A percentile compares a stretch with the other conserved stretches of the same genome.
Conservation (phyloP, 2,888 invertebrate genomes). For the Rugalucina vietnamica region DNA sequence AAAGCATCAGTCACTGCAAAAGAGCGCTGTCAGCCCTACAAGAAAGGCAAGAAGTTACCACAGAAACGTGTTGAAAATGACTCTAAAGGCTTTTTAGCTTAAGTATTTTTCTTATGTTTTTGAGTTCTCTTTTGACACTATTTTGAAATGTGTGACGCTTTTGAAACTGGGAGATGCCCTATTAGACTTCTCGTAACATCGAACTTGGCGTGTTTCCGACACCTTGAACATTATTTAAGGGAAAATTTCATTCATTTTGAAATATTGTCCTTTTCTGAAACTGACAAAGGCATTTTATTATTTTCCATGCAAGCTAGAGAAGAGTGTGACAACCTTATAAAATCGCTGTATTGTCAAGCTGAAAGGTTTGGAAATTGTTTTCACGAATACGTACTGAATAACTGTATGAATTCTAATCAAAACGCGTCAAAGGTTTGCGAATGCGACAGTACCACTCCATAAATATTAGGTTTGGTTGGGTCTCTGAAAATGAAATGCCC, state of each 20-base stretch:
- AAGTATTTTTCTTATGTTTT: too few species aligned
- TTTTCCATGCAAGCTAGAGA: neutral
- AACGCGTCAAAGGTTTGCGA: too few species aligned
- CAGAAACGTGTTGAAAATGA: too few species aligned
- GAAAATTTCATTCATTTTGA: neutral
- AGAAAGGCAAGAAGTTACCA: too few species aligned
- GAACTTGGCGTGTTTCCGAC: neutral
- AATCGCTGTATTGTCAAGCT: neutral
- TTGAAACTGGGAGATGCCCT: neutral
- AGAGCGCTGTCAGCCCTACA: too few species aligned
- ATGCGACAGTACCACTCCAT: neutral
- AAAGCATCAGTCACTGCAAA: too few species aligned
- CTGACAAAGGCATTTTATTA: slow-evolving; percentile 5
- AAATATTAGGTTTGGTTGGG: neutral
- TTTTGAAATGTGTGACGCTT: neutral
- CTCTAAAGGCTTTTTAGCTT: too few species aligned
- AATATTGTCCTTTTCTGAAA: neutral
- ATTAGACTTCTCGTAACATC: neutral
- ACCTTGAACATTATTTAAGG: neutral
- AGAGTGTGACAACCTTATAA: neutral
- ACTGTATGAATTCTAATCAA: neutral
- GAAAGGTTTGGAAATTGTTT: neutral
- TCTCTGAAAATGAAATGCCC: too few species aligned
- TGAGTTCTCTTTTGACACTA: too few species aligned
- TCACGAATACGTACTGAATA: neutral